Base-by-base conservation (phyloP, 2,797 vertebrate genomes). In the Bucorvus abyssinicus region DNA sequence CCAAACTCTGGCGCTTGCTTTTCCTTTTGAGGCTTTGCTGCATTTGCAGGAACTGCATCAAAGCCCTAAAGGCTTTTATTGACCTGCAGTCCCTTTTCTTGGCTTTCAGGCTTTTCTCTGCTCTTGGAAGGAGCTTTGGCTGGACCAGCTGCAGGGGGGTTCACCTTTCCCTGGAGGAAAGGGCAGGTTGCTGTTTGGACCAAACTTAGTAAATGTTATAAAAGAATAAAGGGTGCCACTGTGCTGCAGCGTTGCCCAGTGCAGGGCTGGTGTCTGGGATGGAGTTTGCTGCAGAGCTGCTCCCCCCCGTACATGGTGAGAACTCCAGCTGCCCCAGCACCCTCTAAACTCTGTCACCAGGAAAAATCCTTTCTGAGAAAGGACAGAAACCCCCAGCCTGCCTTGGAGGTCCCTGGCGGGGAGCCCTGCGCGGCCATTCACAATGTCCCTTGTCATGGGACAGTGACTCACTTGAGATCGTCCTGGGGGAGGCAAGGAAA, bases 301-400 rank as follows among this genome's bases (percentile, higher is more conserved):
- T 47, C 30, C 55, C 17, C 4, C n/a, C 20, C 0, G 1, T 1
- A 2, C n/a, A 0, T 1, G 1, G 30, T 4, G 47, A 26, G 15
- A 13, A 11, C 10, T 60, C 65, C 9, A 0, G 6, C 40, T 20
- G 36, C n/a, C 49, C 63, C 84, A 24, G 60, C 42, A 27, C 16
- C 73, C 64, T 60, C 29, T 23, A 3, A 14, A 26, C 47, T 32
- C 24, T 34, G 10, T 3, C 52, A 42, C 32, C 52, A 14, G 29
- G 4, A 6, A 53, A 87, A 67, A 17, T 32, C 71, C 23, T 73
- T 40, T 34, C 32, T 5, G 3, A 10, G 89, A 14, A 22, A 19
- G 82, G 65, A 3, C 3, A 23, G 50, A 12, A 49, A 7, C 12
- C 52, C 42, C 34, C 34, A 22, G 38, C 53, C 47, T 12, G 14